phyloP scores from a whole-genome alignment of 2,113 vertebrate genomes.

The Rhynchomys soricoides region DNA sequence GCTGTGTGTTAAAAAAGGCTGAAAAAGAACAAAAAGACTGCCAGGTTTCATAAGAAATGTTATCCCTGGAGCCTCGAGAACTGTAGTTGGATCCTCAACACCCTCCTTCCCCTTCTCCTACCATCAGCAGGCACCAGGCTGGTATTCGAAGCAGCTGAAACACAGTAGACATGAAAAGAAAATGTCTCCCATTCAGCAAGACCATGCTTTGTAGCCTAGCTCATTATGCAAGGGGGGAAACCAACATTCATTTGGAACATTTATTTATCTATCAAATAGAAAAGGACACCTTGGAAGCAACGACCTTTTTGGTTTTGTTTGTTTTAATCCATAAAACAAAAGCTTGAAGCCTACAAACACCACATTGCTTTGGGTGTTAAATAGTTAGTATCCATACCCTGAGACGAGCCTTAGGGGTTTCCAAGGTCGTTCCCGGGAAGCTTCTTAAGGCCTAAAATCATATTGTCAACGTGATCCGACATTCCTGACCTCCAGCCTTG shows the following conservation, averaged over 20 bases:
- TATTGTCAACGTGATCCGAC: background rate
- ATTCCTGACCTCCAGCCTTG: background rate
- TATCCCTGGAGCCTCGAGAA: conserved; percentile 49
- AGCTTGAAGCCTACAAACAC: background rate
- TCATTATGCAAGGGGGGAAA: background rate
- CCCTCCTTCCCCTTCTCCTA: background rate
- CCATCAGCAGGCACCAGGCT: background rate
- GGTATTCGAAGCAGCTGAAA: background rate
- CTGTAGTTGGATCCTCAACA: background rate
- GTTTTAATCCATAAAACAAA: background rate
- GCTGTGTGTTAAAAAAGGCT: conserved; percentile 60
- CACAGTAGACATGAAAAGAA: background rate
- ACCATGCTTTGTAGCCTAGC: background rate
- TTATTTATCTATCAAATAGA: conserved; percentile 44
- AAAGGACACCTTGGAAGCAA: background rate
- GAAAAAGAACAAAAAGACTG: conserved; percentile 69
- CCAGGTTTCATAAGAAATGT: conserved; percentile 63
- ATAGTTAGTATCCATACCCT: background rate
- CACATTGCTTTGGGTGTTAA: accelerated
- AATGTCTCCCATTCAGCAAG: conserved; percentile 1
- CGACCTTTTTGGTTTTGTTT: background rate
- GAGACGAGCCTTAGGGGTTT: background rate
- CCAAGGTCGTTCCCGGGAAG: background rate
- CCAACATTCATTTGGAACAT: background rate
- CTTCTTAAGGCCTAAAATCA: background rate